A percentile compares a stretch with the other conserved stretches of the same genome.
phyloP scores from a whole-genome alignment of 1,140 invertebrate genomes.

The Drosophila asahinai region DNA sequence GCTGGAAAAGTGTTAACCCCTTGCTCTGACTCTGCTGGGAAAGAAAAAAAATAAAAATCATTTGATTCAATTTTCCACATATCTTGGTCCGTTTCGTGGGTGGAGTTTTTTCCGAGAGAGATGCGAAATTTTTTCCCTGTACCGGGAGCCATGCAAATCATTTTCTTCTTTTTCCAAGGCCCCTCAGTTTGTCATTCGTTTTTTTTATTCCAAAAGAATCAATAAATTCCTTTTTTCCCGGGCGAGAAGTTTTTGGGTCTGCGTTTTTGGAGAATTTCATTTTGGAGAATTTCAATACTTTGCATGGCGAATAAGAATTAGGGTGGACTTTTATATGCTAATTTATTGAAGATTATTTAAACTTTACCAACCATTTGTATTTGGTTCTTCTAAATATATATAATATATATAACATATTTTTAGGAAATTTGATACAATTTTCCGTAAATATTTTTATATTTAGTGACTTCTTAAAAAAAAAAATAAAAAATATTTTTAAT shows the following conservation, averaged over 20 bases:
- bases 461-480: no score
- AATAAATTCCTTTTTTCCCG: constrained; percentile 69
- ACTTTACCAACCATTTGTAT: no score
- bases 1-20: constrained; percentile 42
- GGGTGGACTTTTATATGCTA: neutral
- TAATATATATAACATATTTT: no score
- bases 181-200: neutral
- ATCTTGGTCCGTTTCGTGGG: constrained; percentile 17
- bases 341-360: neutral
- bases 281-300: constrained; percentile 17
- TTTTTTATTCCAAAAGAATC: constrained; percentile 54
- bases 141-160: constrained; percentile 62
- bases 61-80: constrained; percentile 78
- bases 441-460: no score
- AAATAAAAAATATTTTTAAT: no score
- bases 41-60: constrained; percentile 53
- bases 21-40: constrained; percentile 5
- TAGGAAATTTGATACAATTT: no score
- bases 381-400: no score
- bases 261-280: constrained; percentile 24
- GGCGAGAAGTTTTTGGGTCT: constrained; percentile 52
- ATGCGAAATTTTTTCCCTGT: constrained; percentile 2
- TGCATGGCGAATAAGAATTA: neutral
- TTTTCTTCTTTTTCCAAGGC: constrained; percentile 51
- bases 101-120: constrained; percentile 4